phyloP scores from a whole-genome alignment of 2,113 vertebrate species.

The Perccottus glenii region DNA sequence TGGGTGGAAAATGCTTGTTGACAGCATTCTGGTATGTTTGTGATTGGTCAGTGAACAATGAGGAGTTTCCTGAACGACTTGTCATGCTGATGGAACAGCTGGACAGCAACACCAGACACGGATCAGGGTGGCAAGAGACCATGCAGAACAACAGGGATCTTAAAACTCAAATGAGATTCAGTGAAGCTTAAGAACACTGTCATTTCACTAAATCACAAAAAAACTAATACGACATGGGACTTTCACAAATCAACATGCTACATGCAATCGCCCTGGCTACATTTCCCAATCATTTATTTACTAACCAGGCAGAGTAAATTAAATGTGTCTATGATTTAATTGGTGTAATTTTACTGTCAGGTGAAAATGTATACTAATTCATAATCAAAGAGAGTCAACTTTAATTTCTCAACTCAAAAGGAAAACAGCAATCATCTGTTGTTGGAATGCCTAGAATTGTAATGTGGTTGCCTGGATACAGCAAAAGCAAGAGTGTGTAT shows the following conservation, averaged over 20 bases:
- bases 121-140: slow-evolving; percentile 63
- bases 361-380: slow-evolving; percentile 23
- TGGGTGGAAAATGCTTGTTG: slow-evolving; percentile 73
- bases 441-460: slow-evolving; percentile 45
- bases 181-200: slow-evolving; percentile 55
- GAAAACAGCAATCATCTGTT: slow-evolving; percentile 55
- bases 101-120: slow-evolving; percentile 58
- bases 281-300: slow-evolving; percentile 6
- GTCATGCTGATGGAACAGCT: slow-evolving; percentile 76
- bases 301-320: neutral
- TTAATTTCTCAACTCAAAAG: slow-evolving; percentile 29
- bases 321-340: neutral
- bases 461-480: slow-evolving; percentile 67
- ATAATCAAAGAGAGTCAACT: neutral
- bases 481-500: slow-evolving; percentile 33
- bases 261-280: neutral
- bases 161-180: slow-evolving; percentile 62
- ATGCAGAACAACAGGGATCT: slow-evolving; percentile 53
- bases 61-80: slow-evolving; percentile 74
- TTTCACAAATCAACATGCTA: neutral
- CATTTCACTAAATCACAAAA: slow-evolving; percentile 40
- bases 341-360: slow-evolving; percentile 7
- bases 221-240: neutral
- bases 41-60: slow-evolving; percentile 74
- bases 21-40: slow-evolving; percentile 70